phyloP scores from a whole-genome alignment of 2,113 vertebrate genomes.

The Uropsilus gracilis region DNA sequence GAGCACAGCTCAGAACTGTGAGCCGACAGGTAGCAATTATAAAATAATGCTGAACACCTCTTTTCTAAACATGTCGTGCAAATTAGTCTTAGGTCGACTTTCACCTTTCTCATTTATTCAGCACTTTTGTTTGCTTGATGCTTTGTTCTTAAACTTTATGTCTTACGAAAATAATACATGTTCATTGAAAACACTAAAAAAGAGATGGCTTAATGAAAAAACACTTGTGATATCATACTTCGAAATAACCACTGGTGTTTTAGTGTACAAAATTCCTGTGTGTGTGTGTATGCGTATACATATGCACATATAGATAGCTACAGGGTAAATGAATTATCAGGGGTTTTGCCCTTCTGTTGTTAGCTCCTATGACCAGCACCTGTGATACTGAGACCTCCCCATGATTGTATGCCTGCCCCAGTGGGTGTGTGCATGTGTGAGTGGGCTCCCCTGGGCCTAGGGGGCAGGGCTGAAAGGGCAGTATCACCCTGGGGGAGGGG shows the following conservation, averaged over 20 bases:
- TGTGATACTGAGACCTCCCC: too few species aligned
- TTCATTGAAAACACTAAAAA: neutral
- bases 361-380: too few species aligned
- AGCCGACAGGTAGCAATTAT: neutral
- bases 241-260: neutral
- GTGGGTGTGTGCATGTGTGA: too few species aligned
- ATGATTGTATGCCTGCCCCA: too few species aligned
- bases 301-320: too few species aligned
- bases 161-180: neutral
- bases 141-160: neutral
- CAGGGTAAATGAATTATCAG: too few species aligned
- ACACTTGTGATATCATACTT: neutral
- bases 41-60: neutral
- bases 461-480: too few species aligned
- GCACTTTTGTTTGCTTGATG: neutral
- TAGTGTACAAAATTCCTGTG: neutral
- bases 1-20: neutral
- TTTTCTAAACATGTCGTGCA: neutral
- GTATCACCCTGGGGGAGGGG: too few species aligned
- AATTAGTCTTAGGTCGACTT: neutral
- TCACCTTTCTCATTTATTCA: neutral
- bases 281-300: neutral
- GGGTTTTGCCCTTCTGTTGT: too few species aligned
- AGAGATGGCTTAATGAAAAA: neutral
- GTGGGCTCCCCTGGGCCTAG: too few species aligned